Evolutionary conservation across 2,797 vertebrate species (phyloP).

Genomic region (Okamejei kenojei): DNA sequence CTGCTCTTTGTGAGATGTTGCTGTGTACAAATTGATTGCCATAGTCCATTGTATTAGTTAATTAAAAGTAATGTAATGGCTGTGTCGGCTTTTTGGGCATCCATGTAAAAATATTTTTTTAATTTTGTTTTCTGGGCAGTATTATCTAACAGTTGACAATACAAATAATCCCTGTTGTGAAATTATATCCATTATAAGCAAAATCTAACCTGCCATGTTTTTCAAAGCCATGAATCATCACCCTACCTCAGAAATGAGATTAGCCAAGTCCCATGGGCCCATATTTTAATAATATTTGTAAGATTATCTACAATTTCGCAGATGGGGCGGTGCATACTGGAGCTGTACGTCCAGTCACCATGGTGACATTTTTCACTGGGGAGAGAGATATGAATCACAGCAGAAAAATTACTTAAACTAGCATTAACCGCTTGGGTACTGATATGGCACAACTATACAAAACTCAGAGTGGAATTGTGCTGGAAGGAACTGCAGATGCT

Average conservation of each 20-base stretch:
- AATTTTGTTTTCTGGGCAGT: not conserved
- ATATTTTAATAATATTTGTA: not conserved
- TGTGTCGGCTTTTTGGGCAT: not conserved
- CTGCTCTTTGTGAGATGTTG: not conserved
- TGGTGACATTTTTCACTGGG: not conserved
- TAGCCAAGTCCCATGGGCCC: not conserved
- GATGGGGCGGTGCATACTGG: not conserved
- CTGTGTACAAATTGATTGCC: not conserved
- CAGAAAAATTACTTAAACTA: not conserved
- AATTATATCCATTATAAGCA: not conserved
- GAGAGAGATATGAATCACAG: not conserved
- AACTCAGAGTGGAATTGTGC: not conserved
- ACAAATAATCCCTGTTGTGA: not conserved
- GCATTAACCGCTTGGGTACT: not conserved
- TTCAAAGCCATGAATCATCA: not conserved
- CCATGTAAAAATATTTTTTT: not conserved
- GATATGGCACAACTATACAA: not conserved
- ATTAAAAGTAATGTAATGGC: not conserved
- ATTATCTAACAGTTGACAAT: not conserved
- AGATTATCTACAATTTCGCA: conserved; percentile 3
- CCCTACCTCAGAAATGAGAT: not conserved
- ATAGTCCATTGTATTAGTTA: not conserved
- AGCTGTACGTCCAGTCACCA: not conserved
- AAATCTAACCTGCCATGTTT: not conserved
- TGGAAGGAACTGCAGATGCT: too few species aligned